Conservation (phyloP, 1,140 invertebrate species). For the Brachionus rubens region DNA sequence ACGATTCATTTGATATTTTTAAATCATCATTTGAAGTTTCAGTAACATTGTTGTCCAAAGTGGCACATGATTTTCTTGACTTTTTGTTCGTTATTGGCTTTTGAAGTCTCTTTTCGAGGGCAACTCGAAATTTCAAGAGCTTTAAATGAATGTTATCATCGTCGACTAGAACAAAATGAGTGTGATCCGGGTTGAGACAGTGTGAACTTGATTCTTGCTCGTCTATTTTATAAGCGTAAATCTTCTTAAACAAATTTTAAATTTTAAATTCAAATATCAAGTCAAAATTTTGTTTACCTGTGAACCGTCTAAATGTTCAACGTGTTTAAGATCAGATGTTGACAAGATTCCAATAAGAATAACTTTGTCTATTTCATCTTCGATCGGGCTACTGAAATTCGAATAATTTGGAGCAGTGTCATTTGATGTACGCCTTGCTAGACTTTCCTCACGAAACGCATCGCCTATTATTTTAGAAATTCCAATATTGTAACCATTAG, state of each 20-base stretch:
- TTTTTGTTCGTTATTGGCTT: not conserved
- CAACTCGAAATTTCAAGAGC: not conserved
- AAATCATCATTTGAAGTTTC: not conserved
- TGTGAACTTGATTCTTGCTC: not conserved
- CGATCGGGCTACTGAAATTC: not conserved
- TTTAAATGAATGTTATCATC: slow-evolving; percentile 23
- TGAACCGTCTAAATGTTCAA: not conserved
- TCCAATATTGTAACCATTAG: slow-evolving; percentile 26
- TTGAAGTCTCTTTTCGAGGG: not conserved
- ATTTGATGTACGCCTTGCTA: not conserved
- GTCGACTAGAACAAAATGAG: slow-evolving; percentile 23
- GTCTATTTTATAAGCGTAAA: slow-evolving; percentile 4
- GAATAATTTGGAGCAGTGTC: not conserved
- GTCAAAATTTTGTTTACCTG: not conserved
- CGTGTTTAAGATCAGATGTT: slow-evolving; percentile 23
- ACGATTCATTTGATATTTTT: not conserved
- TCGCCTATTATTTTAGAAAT: slow-evolving; percentile 36
- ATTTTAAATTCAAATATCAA: too few relatives aligned
- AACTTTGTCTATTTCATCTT: not conserved
- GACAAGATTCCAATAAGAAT: slow-evolving; percentile 20
- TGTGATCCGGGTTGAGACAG: slow-evolving; percentile 28
- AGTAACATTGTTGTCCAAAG: not conserved
- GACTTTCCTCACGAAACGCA: slow-evolving; percentile 30
- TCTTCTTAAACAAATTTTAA: not conserved
- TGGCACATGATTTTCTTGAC: not conserved